Conservation (phyloP, 2,888 invertebrate genomes). For the Leptinotarsa tumamoca region DNA sequence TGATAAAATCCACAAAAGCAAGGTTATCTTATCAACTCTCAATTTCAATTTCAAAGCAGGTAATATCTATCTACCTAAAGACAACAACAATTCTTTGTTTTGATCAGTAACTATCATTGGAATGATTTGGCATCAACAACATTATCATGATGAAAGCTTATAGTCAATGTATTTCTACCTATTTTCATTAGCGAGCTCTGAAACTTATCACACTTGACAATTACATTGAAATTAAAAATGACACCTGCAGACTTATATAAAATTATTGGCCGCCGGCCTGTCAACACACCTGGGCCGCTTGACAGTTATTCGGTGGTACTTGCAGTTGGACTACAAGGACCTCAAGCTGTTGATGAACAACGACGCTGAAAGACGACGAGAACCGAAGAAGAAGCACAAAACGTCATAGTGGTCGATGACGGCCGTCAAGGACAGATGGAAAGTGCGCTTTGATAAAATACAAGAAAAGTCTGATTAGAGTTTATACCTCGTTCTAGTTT, state of each 20-base stretch:
- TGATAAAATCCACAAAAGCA: too few relatives aligned
- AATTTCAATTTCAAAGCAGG: too few relatives aligned
- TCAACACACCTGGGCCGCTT: slow-evolving; percentile 61
- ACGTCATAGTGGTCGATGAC: slow-evolving; percentile 70
- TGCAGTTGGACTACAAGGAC: slow-evolving; percentile 77
- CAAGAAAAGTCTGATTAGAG: slow-evolving; percentile 59
- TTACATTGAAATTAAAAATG: slow-evolving; percentile 36
- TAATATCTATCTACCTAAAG: too few relatives aligned
- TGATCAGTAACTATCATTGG: not conserved
- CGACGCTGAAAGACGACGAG: slow-evolving; percentile 67
- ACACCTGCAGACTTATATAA: slow-evolving; percentile 62
- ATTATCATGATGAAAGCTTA: not conserved
- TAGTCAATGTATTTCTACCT: not conserved
- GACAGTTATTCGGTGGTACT: slow-evolving; percentile 64
- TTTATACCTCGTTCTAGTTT: slow-evolving; percentile 32
- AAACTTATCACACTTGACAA: not conserved
- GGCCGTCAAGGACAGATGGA: slow-evolving; percentile 55
- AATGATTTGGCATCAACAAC: not conserved
- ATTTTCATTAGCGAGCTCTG: not conserved
- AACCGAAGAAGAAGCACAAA: slow-evolving; percentile 78
- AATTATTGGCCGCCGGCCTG: slow-evolving; percentile 61
- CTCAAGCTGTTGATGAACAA: slow-evolving; percentile 74
- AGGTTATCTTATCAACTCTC: too few relatives aligned
- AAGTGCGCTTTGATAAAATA: slow-evolving; percentile 55
- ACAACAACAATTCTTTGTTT: too few relatives aligned